phyloP scores from a whole-genome alignment of 2,888 invertebrate species.

The Epsilonema sp. region DNA sequence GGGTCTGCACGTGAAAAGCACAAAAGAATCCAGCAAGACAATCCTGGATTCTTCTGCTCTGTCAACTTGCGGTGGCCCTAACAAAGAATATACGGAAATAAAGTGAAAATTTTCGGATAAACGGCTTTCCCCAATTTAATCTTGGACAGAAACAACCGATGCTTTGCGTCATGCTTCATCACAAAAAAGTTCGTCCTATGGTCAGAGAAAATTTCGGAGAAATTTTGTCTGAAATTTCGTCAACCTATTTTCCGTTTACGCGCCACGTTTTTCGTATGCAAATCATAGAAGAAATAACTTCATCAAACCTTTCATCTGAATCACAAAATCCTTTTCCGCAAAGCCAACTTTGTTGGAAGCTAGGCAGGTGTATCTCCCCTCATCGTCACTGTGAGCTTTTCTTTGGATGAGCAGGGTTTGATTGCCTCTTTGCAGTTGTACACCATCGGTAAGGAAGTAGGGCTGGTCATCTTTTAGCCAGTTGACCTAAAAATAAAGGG shows the following conservation, averaged over 20 bases:
- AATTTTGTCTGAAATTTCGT: no score
- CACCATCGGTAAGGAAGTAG: background rate
- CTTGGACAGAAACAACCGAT: no score
- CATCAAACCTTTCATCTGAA: constrained; percentile 16
- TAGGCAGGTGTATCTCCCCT: constrained; percentile 29
- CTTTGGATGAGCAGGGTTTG: constrained; percentile 12
- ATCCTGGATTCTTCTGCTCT: constrained; percentile 11
- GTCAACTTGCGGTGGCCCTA: constrained; percentile 20
- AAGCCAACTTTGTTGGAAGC: constrained; percentile 32
- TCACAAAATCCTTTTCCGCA: constrained; percentile 16
- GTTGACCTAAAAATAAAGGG: constrained; percentile 4
- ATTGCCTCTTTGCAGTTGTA: constrained; percentile 9
- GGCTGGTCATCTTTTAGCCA: constrained; percentile 10
- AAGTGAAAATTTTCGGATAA: no score
- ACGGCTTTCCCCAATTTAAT: no score
- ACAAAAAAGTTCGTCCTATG: no score
- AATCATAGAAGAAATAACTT: background rate
- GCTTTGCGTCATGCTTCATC: no score
- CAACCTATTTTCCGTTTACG: no score
- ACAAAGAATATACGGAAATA: no score
- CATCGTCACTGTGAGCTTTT: constrained; percentile 7
- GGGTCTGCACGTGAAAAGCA: constrained; percentile 30
- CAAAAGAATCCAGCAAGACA: constrained; percentile 26
- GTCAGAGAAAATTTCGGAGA: no score
- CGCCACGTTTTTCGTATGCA: no score